phyloP scores from a whole-genome alignment of 1,140 invertebrate species.

The Vanessa atalanta region DNA sequence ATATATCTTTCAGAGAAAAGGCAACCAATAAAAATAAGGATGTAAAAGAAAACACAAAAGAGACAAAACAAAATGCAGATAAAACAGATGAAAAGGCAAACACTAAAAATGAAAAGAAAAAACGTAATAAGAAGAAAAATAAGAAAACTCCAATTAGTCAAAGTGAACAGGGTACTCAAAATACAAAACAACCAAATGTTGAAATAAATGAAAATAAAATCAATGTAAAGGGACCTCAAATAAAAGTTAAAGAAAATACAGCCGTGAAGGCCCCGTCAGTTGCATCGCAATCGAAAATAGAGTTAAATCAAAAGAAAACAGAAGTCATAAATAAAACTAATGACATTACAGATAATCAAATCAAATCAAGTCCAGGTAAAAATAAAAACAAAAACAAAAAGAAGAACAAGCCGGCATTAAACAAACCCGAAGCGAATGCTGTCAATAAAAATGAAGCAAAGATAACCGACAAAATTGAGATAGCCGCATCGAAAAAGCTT shows the following conservation, averaged over 20 bases:
- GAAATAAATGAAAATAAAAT: not conserved
- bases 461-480: conserved; percentile 54
- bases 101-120: conserved; percentile 28
- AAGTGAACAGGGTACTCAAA: not conserved
- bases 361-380: conserved; percentile 15
- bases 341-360: conserved; percentile 7
- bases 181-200: not conserved
- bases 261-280: not conserved
- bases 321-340: not conserved
- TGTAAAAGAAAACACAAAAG: not conserved
- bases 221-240: not conserved
- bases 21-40: not conserved
- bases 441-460: conserved; percentile 50
- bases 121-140: conserved; percentile 29
- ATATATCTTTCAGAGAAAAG: conserved; percentile 7
- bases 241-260: not conserved
- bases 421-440: conserved; percentile 6
- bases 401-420: conserved; percentile 24
- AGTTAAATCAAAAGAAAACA: not conserved
- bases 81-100: conserved; percentile 11
- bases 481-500: conserved; percentile 55
- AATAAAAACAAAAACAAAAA: conserved; percentile 38
- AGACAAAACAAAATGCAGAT: not conserved
- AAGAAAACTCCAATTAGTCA: not conserved
- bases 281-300: not conserved